Evolutionary conservation across 2,797 vertebrate genomes (phyloP).

Genomic region (Neostethus bicornis): DNA sequence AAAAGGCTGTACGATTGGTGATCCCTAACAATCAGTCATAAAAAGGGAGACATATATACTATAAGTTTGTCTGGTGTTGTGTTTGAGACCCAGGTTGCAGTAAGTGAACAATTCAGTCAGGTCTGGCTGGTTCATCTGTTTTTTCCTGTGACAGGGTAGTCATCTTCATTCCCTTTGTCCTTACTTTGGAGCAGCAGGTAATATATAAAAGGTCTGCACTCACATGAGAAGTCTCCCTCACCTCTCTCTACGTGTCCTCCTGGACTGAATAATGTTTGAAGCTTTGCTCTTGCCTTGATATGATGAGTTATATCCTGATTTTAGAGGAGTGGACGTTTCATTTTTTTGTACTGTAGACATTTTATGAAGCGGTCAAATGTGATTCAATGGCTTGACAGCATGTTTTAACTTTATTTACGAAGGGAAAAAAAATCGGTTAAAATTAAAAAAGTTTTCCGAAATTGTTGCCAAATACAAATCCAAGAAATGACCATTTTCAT

Average conservation of each 20-base stretch:
- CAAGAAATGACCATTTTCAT: not conserved
- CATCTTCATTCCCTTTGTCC: slow-evolving; percentile 83
- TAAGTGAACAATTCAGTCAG: slow-evolving; percentile 73
- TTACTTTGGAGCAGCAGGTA: slow-evolving; percentile 78
- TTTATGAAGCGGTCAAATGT: slow-evolving; percentile 51
- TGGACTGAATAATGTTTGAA: slow-evolving; percentile 69
- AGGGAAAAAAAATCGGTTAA: no score
- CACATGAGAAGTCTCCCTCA: slow-evolving; percentile 71
- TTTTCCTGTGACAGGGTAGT: slow-evolving; percentile 73
- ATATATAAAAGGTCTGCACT: slow-evolving; percentile 77
- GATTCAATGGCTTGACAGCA: slow-evolving; percentile 46
- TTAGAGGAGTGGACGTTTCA: slow-evolving; percentile 58
- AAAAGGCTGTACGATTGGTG: no score
- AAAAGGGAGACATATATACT: no score
- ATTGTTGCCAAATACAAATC: not conserved
- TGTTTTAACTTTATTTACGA: slow-evolving; percentile 33
- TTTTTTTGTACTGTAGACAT: slow-evolving; percentile 57
- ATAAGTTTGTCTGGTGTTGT: slow-evolving; percentile 31
- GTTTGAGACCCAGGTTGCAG: slow-evolving; percentile 41
- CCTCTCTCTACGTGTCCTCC: slow-evolving; percentile 70
- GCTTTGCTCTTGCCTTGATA: slow-evolving; percentile 60
- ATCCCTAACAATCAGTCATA: no score
- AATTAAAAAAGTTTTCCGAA: no score
- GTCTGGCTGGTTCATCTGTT: slow-evolving; percentile 74
- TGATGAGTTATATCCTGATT: slow-evolving; percentile 70